Percentiles rank a stretch among this genome's conserved stretches.
phyloP scores from a whole-genome alignment of 2,797 vertebrate genomes.

The Anas capensis region DNA sequence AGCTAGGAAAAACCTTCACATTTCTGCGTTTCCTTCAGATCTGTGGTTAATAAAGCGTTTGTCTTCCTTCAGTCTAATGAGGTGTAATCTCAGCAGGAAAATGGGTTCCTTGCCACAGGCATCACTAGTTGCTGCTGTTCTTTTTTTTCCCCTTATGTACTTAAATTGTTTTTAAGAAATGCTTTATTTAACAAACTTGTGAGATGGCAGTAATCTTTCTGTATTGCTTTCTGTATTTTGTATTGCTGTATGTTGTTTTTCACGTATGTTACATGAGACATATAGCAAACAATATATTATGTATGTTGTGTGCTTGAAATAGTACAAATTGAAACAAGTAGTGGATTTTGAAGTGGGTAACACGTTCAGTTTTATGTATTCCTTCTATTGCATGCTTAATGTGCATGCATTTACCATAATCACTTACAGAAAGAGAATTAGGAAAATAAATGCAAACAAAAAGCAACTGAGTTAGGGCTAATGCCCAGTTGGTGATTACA shows the following conservation, averaged over 20 bases:
- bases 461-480: neutral
- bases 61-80: neutral
- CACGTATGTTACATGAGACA: neutral
- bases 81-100: neutral
- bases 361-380: neutral
- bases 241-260: neutral
- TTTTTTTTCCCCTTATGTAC: neutral
- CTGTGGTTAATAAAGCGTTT: slow-evolving; percentile 1
- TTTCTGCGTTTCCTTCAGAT: neutral
- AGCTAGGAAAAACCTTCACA: neutral
- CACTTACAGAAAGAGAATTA: neutral
- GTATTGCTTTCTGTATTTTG: neutral
- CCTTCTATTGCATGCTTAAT: neutral
- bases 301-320: neutral
- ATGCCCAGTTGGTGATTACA: neutral
- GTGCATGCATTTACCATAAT: neutral
- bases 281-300: neutral
- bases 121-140: neutral
- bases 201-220: neutral
- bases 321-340: neutral
- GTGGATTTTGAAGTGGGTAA: neutral
- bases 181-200: neutral
- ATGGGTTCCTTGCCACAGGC: neutral
- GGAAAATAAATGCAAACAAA: neutral
- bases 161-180: neutral